Percentiles rank a stretch among this genome's conserved stretches.
These are phyloP conservation scores for Augiades crinisus DNA, from an alignment of 2,888 invertebrate species.

Conservation along the genomic window DNA sequence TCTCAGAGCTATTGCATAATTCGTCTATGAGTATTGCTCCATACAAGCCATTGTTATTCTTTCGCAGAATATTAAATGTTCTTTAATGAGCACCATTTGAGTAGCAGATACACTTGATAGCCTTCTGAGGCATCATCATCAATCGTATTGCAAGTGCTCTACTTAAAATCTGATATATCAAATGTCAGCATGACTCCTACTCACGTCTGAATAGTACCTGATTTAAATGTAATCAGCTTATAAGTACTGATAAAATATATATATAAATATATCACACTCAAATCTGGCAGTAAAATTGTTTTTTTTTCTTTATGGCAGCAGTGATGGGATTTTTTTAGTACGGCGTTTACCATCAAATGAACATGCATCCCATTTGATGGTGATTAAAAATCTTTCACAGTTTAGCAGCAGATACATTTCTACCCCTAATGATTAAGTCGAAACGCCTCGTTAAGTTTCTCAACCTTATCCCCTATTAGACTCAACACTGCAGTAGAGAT, in stretches of 20 bases:
- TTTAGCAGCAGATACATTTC: too few relatives aligned
- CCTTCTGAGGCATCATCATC: conserved; percentile 1
- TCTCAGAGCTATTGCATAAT: not conserved
- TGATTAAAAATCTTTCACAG: too few relatives aligned
- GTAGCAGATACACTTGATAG: conserved; percentile 1
- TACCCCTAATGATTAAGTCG: too few relatives aligned
- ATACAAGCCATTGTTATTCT: not conserved
- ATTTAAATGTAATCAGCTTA: conserved; percentile 6
- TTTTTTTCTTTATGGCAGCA: too few relatives aligned
- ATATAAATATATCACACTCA: too few relatives aligned
- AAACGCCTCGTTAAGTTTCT: too few relatives aligned
- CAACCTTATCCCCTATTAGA: too few relatives aligned
- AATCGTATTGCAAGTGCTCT: conserved; percentile 12
- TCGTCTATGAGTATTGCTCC: not conserved
- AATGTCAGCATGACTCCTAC: conserved; percentile 15
- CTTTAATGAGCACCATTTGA: conserved; percentile 9
- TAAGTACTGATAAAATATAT: conserved; percentile 6
- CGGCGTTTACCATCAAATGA: too few relatives aligned
- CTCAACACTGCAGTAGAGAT: too few relatives aligned
- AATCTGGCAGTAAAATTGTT: too few relatives aligned
- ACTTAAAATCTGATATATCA: conserved; percentile 4
- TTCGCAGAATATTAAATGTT: not conserved
- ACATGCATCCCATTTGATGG: too few relatives aligned
- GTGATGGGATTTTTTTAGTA: too few relatives aligned
- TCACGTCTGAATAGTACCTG: not conserved